Conservation (phyloP, 1,140 invertebrate genomes). For the Hyles euphorbiae region DNA sequence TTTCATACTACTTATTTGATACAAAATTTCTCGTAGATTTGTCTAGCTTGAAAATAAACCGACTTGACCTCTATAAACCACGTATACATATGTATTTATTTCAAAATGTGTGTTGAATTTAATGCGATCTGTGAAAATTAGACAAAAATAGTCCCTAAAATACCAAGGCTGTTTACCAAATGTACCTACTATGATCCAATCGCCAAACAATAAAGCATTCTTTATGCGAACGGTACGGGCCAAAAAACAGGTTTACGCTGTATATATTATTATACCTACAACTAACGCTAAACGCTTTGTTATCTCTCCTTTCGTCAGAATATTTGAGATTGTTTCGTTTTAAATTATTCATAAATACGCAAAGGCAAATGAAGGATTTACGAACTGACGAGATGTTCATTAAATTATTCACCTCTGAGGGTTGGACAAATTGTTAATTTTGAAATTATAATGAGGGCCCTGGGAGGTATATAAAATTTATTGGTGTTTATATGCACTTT, state of each 20-base stretch:
- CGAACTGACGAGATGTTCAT: slow-evolving; percentile 31
- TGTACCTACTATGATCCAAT: no score
- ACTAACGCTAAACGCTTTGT: slow-evolving; percentile 43
- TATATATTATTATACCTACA: slow-evolving; percentile 39
- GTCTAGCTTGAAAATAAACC: no score
- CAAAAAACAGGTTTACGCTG: slow-evolving; percentile 43
- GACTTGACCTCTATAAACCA: no score
- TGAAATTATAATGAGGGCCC: slow-evolving; percentile 26
- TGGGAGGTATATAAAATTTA: slow-evolving; percentile 2
- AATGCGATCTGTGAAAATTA: no score
- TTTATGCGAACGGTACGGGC: slow-evolving; percentile 35
- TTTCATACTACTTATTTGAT: no score
- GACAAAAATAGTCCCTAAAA: no score
- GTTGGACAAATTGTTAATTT: slow-evolving; percentile 37
- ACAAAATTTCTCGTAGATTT: no score
- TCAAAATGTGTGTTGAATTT: no score
- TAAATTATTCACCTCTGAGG: slow-evolving; percentile 4
- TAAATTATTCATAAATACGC: slow-evolving; percentile 38
- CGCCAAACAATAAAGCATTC: slow-evolving; percentile 3
- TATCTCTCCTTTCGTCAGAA: slow-evolving; percentile 49
- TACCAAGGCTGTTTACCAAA: no score
- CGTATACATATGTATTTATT: no score
- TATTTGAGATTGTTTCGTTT: slow-evolving; percentile 33
- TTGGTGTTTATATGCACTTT: no score
- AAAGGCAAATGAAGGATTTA: slow-evolving; percentile 33